Evolutionary conservation across 2,888 invertebrate species (phyloP).

Genomic region (Caenorhabditis sp.): DNA sequence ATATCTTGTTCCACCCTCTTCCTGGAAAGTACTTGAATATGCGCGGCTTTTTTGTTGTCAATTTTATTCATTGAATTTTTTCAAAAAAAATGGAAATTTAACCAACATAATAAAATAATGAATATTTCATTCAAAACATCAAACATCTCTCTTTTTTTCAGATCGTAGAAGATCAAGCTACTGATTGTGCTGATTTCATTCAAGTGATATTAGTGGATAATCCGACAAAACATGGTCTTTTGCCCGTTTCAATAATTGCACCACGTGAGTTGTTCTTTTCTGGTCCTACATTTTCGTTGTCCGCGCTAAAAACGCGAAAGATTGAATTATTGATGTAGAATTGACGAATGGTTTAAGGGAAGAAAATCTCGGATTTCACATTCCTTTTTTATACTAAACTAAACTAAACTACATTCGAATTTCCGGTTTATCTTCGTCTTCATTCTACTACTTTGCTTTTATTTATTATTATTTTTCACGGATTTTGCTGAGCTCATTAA

Average conservation of each 20-base stretch:
- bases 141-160: conserved; percentile 19
- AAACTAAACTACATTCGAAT: background rate
- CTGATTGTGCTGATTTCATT: conserved; percentile 42
- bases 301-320: background rate
- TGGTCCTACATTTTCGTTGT: conserved; percentile 7
- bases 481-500: too few relatives aligned
- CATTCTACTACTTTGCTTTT: background rate
- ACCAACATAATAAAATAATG: background rate
- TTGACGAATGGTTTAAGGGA: background rate
- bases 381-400: background rate
- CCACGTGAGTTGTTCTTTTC: conserved; percentile 41
- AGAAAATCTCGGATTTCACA: background rate
- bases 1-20: too few relatives aligned
- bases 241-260: conserved; percentile 42
- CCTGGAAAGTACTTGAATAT: too few relatives aligned
- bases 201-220: conserved; percentile 44
- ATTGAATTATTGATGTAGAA: background rate
- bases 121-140: background rate
- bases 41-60: background rate
- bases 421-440: background rate
- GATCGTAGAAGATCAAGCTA: conserved; percentile 48
- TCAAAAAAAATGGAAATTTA: background rate
- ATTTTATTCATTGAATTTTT: background rate
- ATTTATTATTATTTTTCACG: too few relatives aligned
- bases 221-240: conserved; percentile 41